Conservation (phyloP, 2,797 vertebrate genomes). For the Steatocranus sp. region DNA sequence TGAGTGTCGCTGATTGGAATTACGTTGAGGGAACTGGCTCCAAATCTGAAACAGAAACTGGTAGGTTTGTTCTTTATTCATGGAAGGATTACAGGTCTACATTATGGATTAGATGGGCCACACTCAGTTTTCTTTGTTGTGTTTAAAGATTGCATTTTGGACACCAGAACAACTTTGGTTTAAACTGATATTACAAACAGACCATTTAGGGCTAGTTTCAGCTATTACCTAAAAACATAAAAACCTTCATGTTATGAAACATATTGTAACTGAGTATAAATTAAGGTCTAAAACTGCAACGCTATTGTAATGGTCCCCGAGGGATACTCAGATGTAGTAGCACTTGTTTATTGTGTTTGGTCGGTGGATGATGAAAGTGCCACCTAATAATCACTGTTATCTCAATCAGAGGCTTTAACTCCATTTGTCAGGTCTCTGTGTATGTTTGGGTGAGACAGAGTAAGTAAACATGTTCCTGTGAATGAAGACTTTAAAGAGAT, state of each 20-base stretch:
- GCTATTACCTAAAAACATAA: background rate
- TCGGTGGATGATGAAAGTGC: slow-evolving; percentile 27
- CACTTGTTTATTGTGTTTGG: background rate
- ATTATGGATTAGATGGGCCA: background rate
- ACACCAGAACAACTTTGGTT: background rate
- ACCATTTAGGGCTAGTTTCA: background rate
- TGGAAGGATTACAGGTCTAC: background rate
- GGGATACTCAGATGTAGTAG: background rate
- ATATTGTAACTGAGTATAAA: background rate
- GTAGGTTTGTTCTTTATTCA: background rate
- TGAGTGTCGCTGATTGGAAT: background rate
- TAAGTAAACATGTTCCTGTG: slow-evolving; percentile 4
- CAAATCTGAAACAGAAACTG: background rate
- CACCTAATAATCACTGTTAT: slow-evolving; percentile 25
- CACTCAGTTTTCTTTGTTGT: background rate
- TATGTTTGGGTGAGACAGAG: background rate
- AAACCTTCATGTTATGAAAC: background rate
- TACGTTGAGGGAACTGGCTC: background rate
- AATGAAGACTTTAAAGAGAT: slow-evolving; percentile 29
- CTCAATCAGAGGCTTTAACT: slow-evolving; percentile 27
- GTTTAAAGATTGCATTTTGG: background rate
- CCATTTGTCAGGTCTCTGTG: slow-evolving; percentile 18
- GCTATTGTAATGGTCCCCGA: background rate
- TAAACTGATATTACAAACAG: background rate
- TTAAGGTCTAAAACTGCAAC: background rate